Conservation (phyloP, 1,140 invertebrate genomes). For the Lepidurus apus region DNA sequence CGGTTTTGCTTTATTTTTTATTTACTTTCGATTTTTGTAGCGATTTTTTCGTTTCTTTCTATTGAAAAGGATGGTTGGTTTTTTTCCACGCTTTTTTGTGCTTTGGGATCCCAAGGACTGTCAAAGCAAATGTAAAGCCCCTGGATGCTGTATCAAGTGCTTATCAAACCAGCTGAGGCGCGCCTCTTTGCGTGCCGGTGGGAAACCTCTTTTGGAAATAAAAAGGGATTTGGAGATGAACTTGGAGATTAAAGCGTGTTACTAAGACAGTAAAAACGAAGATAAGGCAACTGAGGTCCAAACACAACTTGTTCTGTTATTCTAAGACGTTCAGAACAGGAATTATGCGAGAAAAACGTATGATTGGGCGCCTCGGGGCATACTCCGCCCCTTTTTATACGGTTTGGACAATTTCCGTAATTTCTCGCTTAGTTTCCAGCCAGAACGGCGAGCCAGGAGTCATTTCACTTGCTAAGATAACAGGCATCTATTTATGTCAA, state of each 20-base stretch:
- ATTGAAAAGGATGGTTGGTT: background rate
- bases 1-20: too few species aligned
- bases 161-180: constrained; percentile 1
- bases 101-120: background rate
- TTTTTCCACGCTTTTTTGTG: background rate
- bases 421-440: constrained; percentile 18
- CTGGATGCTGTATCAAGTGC: background rate
- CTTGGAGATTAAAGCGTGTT: background rate
- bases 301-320: background rate
- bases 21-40: too few species aligned
- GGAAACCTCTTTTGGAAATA: background rate
- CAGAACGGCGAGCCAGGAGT: background rate
- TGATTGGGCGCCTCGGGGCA: background rate
- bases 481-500: background rate
- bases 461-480: background rate
- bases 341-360: background rate
- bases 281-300: too few species aligned
- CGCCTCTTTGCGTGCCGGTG: background rate
- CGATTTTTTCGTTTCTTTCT: background rate
- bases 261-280: background rate
- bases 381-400: background rate
- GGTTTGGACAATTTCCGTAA: background rate
- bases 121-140: background rate
- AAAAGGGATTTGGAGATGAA: background rate
- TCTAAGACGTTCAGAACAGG: background rate